A percentile compares a stretch with the other conserved stretches of the same genome.
phyloP scores from a whole-genome alignment of 1,140 invertebrate species.

The Drosophila setifemur region DNA sequence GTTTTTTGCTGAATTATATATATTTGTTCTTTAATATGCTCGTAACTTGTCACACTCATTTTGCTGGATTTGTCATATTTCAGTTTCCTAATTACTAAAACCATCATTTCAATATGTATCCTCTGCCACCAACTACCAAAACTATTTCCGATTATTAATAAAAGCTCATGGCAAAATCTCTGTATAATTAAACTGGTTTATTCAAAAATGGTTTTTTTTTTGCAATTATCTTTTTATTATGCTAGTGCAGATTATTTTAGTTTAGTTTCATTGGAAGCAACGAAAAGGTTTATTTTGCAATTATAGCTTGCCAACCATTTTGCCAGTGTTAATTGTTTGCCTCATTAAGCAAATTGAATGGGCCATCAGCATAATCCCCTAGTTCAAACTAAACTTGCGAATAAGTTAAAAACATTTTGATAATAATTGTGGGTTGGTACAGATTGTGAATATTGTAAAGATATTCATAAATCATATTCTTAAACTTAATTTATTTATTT shows the following conservation, averaged over 20 bases:
- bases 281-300: constrained; percentile 27
- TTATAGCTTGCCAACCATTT: constrained; percentile 7
- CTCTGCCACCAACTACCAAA: not conserved
- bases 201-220: too few relatives aligned
- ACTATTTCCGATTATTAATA: not conserved
- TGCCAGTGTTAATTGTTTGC: constrained; percentile 31
- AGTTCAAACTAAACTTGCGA: not conserved
- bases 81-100: not conserved
- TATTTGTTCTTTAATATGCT: not conserved
- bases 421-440: too few relatives aligned
- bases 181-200: not conserved
- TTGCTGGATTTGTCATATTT: too few relatives aligned
- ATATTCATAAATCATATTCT: too few relatives aligned
- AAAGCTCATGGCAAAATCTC: not conserved
- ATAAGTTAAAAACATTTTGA: not conserved
- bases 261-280: not conserved
- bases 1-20: not conserved
- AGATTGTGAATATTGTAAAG: too few relatives aligned
- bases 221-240: not conserved
- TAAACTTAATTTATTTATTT: too few relatives aligned
- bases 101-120: not conserved
- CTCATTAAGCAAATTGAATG: constrained; percentile 42
- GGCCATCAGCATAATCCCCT: not conserved
- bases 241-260: not conserved
- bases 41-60: too few relatives aligned